phyloP scores from a whole-genome alignment of 2,888 invertebrate genomes.

The Caenorhabditis sp. region DNA sequence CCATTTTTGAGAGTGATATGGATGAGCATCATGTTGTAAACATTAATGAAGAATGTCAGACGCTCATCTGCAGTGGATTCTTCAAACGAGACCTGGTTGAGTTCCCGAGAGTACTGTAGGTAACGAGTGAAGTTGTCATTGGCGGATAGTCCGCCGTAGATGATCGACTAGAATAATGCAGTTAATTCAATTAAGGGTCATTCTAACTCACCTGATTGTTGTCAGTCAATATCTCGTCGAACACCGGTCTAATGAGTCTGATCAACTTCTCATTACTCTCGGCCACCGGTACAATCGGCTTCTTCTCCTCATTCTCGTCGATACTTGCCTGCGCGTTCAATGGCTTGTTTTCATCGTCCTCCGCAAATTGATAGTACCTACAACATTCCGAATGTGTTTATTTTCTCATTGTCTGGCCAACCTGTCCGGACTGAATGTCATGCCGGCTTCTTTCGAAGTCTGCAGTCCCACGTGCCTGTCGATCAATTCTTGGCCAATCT shows the following conservation, averaged over 20 bases:
- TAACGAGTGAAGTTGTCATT: constrained; percentile 80
- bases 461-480: constrained; percentile 77
- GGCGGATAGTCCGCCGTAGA: constrained; percentile 80
- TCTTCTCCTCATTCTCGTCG: constrained; percentile 14
- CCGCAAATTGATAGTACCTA: constrained; percentile 68
- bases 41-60: constrained; percentile 81
- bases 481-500: constrained; percentile 80
- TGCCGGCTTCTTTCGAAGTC: constrained; percentile 61
- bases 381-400: not conserved
- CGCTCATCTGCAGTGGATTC: constrained; percentile 68
- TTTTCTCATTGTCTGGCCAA: constrained; percentile 12
- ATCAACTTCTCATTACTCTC: constrained; percentile 80
- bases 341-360: constrained; percentile 80
- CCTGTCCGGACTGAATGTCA: constrained; percentile 70
- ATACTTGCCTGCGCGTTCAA: constrained; percentile 74
- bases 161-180: constrained; percentile 75
- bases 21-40: constrained; percentile 81
- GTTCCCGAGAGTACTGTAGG: constrained; percentile 78
- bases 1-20: constrained; percentile 81
- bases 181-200: too few relatives aligned
- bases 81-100: constrained; percentile 77
- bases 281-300: constrained; percentile 59
- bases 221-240: constrained; percentile 78
- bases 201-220: constrained; percentile 78
- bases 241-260: constrained; percentile 80